Percentiles rank a stretch among this genome's conserved stretches.
phyloP scores from a whole-genome alignment of 2,113 vertebrate species.

The Macroglossus sobrinus region DNA sequence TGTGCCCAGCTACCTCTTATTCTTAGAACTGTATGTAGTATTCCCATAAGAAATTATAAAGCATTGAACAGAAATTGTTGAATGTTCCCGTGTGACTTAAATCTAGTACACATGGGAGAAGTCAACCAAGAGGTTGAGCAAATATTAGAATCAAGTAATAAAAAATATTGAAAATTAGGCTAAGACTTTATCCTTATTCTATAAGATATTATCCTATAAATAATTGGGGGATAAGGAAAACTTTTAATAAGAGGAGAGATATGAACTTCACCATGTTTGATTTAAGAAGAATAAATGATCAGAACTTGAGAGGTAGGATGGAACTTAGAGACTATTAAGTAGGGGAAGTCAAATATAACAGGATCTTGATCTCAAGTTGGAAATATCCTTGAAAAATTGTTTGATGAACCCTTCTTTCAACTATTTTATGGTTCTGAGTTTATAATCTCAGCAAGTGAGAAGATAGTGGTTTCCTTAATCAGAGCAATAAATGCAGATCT shows the following conservation, averaged over 20 bases:
- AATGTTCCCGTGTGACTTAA: background rate
- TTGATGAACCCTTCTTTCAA: background rate
- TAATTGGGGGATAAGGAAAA: background rate
- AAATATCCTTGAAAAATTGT: background rate
- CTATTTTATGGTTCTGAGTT: background rate
- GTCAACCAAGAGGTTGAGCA: background rate
- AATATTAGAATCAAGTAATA: background rate
- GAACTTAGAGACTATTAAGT: background rate
- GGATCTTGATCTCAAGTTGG: background rate
- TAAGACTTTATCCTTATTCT: background rate
- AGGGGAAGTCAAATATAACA: background rate
- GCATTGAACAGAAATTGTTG: background rate
- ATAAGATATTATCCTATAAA: background rate
- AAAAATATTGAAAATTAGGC: background rate
- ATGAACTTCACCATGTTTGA: background rate
- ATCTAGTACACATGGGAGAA: background rate
- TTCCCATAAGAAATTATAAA: background rate
- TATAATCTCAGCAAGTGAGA: background rate
- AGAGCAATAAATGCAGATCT: fast-evolving
- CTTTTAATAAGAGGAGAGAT: background rate
- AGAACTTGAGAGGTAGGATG: background rate
- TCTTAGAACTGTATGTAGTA: background rate
- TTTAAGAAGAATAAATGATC: background rate
- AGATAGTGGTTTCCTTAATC: background rate
- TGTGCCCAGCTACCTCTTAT: background rate